phyloP scores from a whole-genome alignment of 2,113 vertebrate species.

The Peromyscus californicus region DNA sequence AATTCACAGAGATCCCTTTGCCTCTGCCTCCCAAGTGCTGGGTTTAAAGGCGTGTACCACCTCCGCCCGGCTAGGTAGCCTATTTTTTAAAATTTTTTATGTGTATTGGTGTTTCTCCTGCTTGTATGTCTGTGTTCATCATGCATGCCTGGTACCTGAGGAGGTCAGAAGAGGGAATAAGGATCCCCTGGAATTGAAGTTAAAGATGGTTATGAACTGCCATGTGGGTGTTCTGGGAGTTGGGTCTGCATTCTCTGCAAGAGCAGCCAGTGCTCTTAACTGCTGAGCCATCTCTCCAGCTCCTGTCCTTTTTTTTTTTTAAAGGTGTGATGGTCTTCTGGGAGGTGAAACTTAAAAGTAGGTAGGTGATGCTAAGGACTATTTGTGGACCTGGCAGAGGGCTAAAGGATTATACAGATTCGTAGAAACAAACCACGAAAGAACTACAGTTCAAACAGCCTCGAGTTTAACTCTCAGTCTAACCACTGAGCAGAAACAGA shows the following conservation, averaged over 20 bases:
- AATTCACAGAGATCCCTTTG: background rate
- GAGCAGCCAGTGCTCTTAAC: background rate
- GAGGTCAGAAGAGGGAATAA: background rate
- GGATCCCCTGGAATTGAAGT: background rate
- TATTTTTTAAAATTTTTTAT: background rate
- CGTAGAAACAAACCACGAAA: background rate
- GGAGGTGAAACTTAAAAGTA: background rate
- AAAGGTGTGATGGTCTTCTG: background rate
- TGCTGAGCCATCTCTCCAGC: background rate
- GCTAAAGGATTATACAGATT: background rate
- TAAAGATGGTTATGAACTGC: background rate
- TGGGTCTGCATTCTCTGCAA: background rate
- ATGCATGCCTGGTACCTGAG: background rate
- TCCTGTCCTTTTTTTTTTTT: background rate
- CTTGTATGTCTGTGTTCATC: background rate
- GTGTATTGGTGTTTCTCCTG: background rate
- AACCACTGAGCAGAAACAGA: background rate
- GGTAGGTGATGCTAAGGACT: background rate
- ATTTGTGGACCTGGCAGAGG: background rate
- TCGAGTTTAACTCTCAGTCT: conserved; percentile 19
- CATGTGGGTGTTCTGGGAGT: background rate
- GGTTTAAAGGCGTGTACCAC: too few relatives aligned
- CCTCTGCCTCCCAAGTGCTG: too few relatives aligned
- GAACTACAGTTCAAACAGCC: background rate
- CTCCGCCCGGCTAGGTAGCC: background rate